Evolutionary conservation across 2,888 invertebrate genomes (phyloP), one percentile per base, ranked within the genome.

Genomic region (Rhodophaea formosa): DNA sequence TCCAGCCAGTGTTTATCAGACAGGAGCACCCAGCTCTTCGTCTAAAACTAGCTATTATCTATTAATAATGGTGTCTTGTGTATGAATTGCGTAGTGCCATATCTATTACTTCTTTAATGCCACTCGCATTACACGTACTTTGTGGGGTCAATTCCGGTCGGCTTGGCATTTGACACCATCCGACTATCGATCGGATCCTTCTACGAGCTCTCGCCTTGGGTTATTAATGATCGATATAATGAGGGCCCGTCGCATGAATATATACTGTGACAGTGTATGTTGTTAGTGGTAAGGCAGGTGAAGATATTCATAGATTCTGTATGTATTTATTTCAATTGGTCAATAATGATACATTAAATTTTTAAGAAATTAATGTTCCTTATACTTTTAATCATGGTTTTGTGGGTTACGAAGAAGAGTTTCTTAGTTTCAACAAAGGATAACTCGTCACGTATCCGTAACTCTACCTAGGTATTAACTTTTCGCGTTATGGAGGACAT

Each of bases 131-230:
- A 23, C 46, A n/a, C 46, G 23, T 46, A 12, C 23, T 23, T 23
- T 23, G 46, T 46, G 29, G 59, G 30, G 45, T 46, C 12, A 16
- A 56, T 49, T 47, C 54, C 59, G 59, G 14, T 63, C 67, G 70
- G 73, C 83, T 77, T 46, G 45, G n/a, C 76, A 86, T 76, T 77
- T 76, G 85, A 87, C 75, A 79, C 84, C 76, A 61, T 61, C 79
- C 82, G 70, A 62, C 67, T 64, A 79, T 55, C 46, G 54, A 45
- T 55, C 32, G 17, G n/a, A 3, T 44, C 45, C 16, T 45, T 35
- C 35, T 16, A 51, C 51, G 7, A 16, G 16, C 7, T 39, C 51
- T 42, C 29, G 14, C 16, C 44, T 55, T 45, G 16, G 32, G 45
- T 55, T 42, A 43, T 45, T 58, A 62, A 47, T 54, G 51, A 35